Evolutionary conservation across 2,113 vertebrate species (phyloP).

Genomic region (Sceloporus tristichus): DNA sequence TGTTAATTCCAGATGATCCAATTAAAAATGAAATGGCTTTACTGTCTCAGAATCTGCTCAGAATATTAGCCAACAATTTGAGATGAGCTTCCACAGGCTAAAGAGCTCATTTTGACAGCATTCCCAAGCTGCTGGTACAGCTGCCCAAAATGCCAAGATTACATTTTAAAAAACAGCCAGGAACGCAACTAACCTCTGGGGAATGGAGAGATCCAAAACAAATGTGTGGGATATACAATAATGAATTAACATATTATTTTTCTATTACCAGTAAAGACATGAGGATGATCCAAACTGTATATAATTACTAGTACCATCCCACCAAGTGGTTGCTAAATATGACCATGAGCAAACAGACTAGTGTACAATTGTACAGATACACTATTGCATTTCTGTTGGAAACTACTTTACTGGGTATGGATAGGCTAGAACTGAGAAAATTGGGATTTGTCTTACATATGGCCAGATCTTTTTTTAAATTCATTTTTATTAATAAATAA

Average conservation of each 20-base stretch:
- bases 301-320: no score
- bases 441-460: background rate
- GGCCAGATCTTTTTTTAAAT: background rate
- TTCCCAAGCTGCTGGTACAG: constrained; percentile 11
- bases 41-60: constrained; percentile 23
- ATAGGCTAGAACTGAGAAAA: background rate
- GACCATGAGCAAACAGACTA: background rate
- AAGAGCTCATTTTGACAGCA: constrained; percentile 22
- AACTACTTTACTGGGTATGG: background rate
- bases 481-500: no score
- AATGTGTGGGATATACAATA: background rate
- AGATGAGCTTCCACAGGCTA: constrained; percentile 2
- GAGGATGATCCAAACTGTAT: background rate
- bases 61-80: constrained; percentile 16
- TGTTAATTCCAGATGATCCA: constrained; percentile 33
- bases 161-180: constrained; percentile 10
- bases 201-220: background rate
- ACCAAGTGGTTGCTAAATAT: background rate
- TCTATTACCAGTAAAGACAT: background rate
- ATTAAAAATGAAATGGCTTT: constrained; percentile 32
- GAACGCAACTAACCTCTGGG: constrained; percentile 9
- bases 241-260: background rate
- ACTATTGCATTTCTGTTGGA: background rate
- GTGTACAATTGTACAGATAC: background rate
- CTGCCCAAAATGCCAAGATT: constrained; percentile 6